These are phyloP conservation scores for Lasioglossum morio DNA, from an alignment of 2,888 invertebrate genomes.

Conservation along the genomic window DNA sequence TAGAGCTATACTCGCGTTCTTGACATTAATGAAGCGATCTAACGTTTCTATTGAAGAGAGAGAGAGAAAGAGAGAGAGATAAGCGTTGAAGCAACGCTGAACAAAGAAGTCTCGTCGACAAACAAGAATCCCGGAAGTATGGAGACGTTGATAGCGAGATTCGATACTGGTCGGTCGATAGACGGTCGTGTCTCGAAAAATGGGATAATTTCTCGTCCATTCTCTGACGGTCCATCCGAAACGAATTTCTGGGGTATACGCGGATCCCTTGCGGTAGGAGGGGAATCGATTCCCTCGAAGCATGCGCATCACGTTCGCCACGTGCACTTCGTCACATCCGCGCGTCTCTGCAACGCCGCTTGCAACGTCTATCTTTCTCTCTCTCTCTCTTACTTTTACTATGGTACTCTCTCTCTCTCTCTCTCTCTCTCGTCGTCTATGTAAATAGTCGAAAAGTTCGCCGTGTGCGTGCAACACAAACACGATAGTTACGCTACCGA, in stretches of 20 bases:
- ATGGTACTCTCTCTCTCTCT: not conserved
- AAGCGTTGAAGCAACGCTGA: not conserved
- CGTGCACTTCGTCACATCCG: conserved; percentile 76
- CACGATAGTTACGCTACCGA: not conserved
- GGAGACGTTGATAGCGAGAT: not conserved
- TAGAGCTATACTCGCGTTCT: not conserved
- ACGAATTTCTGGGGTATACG: conserved; percentile 66
- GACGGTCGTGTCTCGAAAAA: not conserved
- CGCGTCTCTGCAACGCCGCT: conserved; percentile 61
- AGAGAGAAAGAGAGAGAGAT: not conserved
- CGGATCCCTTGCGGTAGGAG: conserved; percentile 72
- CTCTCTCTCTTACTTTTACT: not conserved
- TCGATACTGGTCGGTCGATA: conserved; percentile 39
- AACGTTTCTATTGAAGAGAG: not conserved
- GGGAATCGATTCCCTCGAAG: conserved; percentile 82
- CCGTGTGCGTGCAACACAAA: not conserved
- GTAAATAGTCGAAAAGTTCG: conserved; percentile 32
- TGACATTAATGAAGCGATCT: not conserved
- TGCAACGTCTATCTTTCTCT: conserved; percentile 18
- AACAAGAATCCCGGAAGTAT: not conserved
- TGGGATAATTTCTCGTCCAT: conserved; percentile 31
- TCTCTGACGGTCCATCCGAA: conserved; percentile 55
- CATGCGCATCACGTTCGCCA: conserved; percentile 81
- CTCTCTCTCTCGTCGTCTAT: not conserved
- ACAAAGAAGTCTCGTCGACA: not conserved